Percentiles rank a stretch among this genome's conserved stretches.
These are phyloP conservation scores for Orchesella flavescens DNA, from an alignment of 2,888 invertebrate genomes.

Conservation along the genomic window DNA sequence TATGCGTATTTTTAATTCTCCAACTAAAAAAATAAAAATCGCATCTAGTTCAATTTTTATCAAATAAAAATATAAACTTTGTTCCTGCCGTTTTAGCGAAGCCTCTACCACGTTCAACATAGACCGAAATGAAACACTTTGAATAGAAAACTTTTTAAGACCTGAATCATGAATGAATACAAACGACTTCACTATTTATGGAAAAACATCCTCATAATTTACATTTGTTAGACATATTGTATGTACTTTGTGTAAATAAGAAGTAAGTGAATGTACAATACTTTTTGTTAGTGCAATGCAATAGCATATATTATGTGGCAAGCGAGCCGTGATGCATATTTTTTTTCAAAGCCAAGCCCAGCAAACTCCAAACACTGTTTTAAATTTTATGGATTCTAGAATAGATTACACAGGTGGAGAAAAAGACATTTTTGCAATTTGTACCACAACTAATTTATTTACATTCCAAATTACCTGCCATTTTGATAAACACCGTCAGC, in stretches of 20 bases:
- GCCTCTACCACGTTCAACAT: no score
- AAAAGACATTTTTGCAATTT: conserved; percentile 20
- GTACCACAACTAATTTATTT: conserved; percentile 51
- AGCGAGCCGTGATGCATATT: background rate
- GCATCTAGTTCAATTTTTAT: no score
- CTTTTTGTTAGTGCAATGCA: no score
- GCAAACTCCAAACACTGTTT: background rate
- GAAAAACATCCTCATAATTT: conserved; percentile 50
- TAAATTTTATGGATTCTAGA: background rate
- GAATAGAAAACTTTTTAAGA: no score
- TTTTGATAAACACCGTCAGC: conserved; percentile 50
- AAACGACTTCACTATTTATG: conserved; percentile 54
- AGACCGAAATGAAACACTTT: background rate
- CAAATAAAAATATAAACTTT: no score
- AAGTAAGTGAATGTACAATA: no score
- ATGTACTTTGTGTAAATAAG: no score
- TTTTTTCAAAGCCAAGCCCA: conserved; percentile 15
- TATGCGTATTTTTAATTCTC: no score
- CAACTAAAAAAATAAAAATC: no score
- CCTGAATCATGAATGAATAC: background rate
- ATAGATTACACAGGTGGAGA: background rate
- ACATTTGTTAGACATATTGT: background rate
- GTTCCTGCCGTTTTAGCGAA: no score
- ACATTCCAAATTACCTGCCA: conserved; percentile 46
- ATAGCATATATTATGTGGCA: no score